These are phyloP conservation scores for Diplolepis rosae DNA, from an alignment of 2,888 invertebrate species.

Conservation along the genomic window DNA sequence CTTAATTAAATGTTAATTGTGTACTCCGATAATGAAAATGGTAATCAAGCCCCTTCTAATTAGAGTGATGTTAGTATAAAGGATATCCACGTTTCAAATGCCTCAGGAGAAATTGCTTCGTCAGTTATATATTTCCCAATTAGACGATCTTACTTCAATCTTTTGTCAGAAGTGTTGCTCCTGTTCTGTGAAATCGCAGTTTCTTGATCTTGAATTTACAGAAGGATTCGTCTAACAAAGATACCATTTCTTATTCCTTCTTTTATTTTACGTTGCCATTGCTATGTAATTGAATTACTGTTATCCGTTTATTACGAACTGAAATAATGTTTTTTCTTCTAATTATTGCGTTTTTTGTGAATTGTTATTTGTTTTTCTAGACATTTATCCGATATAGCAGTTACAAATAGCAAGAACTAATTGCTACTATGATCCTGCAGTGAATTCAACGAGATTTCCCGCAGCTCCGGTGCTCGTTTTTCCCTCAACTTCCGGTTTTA, in stretches of 20 bases:
- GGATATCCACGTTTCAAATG: neutral
- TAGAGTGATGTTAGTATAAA: neutral
- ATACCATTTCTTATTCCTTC: neutral
- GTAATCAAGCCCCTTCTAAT: neutral
- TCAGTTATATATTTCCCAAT: conserved; percentile 17
- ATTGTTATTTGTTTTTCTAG: neutral
- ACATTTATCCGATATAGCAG: neutral
- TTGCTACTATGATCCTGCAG: conserved; percentile 1
- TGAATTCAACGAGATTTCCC: conserved; percentile 6
- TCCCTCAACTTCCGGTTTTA: conserved; percentile 21
- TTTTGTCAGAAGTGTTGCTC: conserved; percentile 17
- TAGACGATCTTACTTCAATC: conserved; percentile 10
- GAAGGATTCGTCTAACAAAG: neutral
- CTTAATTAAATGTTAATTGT: neutral
- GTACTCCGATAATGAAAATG: neutral
- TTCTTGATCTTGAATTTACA: conserved; percentile 15
- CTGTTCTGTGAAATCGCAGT: conserved; percentile 11
- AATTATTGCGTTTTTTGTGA: no score
- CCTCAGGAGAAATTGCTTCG: neutral
- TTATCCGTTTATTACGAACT: no score
- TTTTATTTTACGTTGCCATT: neutral
- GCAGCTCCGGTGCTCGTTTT: neutral
- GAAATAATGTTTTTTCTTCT: no score
- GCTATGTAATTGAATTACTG: neutral
- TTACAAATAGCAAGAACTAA: neutral